A percentile compares a stretch with the other conserved stretches of the same genome.
Conservation (phyloP, 1,140 invertebrate genomes). For the Pteromalus puparum region DNA sequence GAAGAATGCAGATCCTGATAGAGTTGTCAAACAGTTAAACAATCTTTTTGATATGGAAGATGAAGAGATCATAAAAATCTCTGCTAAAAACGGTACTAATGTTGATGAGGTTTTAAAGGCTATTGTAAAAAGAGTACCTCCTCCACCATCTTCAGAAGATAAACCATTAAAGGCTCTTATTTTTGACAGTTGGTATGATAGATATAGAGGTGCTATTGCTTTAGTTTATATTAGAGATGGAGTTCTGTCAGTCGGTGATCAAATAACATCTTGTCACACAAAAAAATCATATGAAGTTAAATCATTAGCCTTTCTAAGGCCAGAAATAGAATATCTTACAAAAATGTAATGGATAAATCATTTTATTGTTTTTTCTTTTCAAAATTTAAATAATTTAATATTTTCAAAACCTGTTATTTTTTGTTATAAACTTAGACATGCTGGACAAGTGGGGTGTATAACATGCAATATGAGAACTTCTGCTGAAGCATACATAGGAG, state of each 20-base stretch:
- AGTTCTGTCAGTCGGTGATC: conserved; percentile 80
- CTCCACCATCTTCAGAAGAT: conserved; percentile 79
- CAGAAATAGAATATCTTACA: conserved; percentile 82
- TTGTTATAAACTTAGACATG: conserved; percentile 76
- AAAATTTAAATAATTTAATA: conserved; percentile 37
- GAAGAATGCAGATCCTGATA: conserved; percentile 90
- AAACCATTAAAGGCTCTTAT: conserved; percentile 86
- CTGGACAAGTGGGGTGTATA: conserved; percentile 89
- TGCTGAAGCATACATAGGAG: conserved; percentile 89
- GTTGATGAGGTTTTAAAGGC: conserved; percentile 85
- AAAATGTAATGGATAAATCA: conserved; percentile 76
- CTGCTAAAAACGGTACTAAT: conserved; percentile 92
- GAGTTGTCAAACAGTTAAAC: conserved; percentile 86
- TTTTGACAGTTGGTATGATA: conserved; percentile 97
- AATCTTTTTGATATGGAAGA: conserved; percentile 90
- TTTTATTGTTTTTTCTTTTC: conserved; percentile 18
- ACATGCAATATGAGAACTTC: conserved; percentile 88
- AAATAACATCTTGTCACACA: conserved; percentile 80
- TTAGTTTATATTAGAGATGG: conserved; percentile 89
- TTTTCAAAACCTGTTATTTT: conserved; percentile 23
- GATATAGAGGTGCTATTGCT: conserved; percentile 89
- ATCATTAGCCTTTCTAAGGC: conserved; percentile 87
- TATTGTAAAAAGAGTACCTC: conserved; percentile 87
- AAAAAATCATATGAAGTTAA: conserved; percentile 87
- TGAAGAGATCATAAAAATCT: conserved; percentile 83